Evolutionary conservation across 2,888 invertebrate genomes (phyloP).

Genomic region (Taphrorychus bicolor): DNA sequence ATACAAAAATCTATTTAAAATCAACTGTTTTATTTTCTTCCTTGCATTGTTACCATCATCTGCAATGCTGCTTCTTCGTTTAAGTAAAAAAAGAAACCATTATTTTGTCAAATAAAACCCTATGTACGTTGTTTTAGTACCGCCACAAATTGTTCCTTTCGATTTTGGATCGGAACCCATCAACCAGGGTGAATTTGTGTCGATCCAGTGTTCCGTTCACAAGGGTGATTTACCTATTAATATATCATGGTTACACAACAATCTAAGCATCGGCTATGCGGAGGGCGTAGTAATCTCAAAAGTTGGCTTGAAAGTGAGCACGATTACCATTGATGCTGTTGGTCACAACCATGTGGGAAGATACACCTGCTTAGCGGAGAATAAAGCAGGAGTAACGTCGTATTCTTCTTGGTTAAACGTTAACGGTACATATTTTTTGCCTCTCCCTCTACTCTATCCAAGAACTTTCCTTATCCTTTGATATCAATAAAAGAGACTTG

Average conservation of each 20-base stretch:
- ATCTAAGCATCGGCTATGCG: slow-evolving; percentile 43
- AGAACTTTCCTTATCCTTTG: not conserved
- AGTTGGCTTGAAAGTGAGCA: slow-evolving; percentile 62
- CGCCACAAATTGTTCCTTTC: slow-evolving; percentile 67
- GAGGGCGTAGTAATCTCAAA: slow-evolving; percentile 61
- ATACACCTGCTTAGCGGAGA: slow-evolving; percentile 69
- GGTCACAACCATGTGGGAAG: slow-evolving; percentile 67
- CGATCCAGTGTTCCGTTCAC: slow-evolving; percentile 71
- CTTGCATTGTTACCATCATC: no score
- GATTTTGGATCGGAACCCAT: slow-evolving; percentile 64
- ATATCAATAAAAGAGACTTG: not conserved
- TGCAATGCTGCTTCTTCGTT: no score
- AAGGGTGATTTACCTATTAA: slow-evolving; percentile 76
- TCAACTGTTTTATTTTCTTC: no score
- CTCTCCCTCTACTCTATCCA: no score
- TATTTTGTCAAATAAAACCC: no score
- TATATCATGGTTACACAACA: slow-evolving; percentile 68
- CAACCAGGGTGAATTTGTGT: slow-evolving; percentile 74
- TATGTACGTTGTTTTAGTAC: slow-evolving; percentile 52
- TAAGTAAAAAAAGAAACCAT: no score
- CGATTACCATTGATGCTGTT: slow-evolving; percentile 66
- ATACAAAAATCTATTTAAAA: no score
- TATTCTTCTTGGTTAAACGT: slow-evolving; percentile 71
- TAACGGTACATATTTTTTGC: slow-evolving; percentile 68
- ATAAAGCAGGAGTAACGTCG: slow-evolving; percentile 63